Conservation (phyloP, 2,888 invertebrate species). For the Antitype chi region DNA sequence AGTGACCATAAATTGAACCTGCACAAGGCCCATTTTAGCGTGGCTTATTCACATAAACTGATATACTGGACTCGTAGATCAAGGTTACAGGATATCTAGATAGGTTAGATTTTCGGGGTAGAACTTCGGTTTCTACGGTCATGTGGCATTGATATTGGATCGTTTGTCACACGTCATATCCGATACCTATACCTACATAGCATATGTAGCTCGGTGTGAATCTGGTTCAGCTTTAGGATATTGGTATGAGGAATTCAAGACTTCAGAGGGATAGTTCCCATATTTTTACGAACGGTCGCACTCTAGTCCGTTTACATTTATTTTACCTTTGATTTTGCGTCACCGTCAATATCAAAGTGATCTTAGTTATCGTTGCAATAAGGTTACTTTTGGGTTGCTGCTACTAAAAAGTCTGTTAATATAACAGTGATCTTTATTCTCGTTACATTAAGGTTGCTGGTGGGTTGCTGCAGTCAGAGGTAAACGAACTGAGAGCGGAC, state of each 20-base stretch:
- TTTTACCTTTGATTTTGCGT: no score
- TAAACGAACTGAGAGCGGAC: no score
- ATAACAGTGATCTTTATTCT: no score
- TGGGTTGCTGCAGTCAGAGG: no score
- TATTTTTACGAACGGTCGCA: neutral
- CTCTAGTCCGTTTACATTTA: no score
- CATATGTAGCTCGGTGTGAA: neutral
- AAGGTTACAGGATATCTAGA: neutral
- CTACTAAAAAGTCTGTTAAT: no score
- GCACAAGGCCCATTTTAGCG: neutral
- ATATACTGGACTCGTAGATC: neutral
- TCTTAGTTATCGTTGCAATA: no score
- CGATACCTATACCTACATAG: neutral
- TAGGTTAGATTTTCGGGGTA: neutral
- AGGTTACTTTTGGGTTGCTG: no score
- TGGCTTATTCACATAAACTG: neutral
- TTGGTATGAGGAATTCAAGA: neutral
- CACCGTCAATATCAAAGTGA: no score
- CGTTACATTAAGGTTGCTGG: no score
- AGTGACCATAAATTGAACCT: neutral
- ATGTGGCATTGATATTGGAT: slow-evolving; percentile 20
- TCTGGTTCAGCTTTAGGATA: neutral
- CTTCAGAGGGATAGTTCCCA: neutral
- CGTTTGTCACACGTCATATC: slow-evolving; percentile 6
- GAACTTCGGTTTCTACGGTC: neutral